Base-by-base conservation (phyloP, 2,113 vertebrate genomes). In the Mirza zaza region DNA sequence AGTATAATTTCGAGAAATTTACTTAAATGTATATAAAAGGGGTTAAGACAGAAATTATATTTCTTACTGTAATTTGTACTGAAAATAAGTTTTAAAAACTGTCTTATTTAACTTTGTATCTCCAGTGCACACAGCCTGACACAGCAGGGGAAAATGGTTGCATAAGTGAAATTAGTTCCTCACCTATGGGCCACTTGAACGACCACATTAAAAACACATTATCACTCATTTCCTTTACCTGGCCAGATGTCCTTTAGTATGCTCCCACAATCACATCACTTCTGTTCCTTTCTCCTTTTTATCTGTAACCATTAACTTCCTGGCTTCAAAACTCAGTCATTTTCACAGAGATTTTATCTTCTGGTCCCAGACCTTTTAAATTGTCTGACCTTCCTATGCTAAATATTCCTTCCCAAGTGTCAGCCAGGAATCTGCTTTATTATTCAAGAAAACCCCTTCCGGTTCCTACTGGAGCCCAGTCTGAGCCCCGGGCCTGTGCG, bases 1-100 rank as follows among this genome's bases (percentile, higher is more conserved):
- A 81, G 27, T 15, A 65, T 63, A 89, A 97, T 70, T 93, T 52
- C 39, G 42, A 96, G 76, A 92, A 86, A 83, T 13, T 45, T 39
- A 75, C 42, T 90, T 95, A 84, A 8, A 71, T 8, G 13, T n/a
- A 84, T 34, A 63, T 48, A 82, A 12, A 65, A 67, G 25, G 21
- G 14, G 18, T 17, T 88, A 7, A 76, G 63, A 88, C 1, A 80
- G 1, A 95, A 91, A 94, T 90, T 50, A 3, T 52, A 84, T 84
- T 57, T 80, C 83, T 90, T 90, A 59, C 63, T 83, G 8, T 86
- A 52, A 87, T 27, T 8, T 95, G 18, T 32, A 25, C 67, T 55
- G 70, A 87, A 95, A 87, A 50, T 57, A 70, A 84, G 81, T 70
- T 42, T 55, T 32, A 95, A 84, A 85, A 94, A 50, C 32, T 70